Base-by-base conservation (phyloP, 1,140 invertebrate species). In the Calycopis cecrops region DNA sequence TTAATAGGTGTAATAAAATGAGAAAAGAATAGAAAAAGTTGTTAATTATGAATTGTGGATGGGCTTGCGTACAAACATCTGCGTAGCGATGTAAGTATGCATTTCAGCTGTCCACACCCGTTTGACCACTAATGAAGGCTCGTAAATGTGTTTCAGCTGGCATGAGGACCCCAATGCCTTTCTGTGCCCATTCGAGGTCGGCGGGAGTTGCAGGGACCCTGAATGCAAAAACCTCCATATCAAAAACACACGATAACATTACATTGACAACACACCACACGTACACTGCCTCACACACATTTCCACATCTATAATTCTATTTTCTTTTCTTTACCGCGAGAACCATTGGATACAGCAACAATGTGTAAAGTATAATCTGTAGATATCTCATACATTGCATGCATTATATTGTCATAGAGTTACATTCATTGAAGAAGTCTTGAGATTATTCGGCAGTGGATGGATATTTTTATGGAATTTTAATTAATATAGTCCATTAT, bases 221-320 rank as follows among this genome's bases (percentile, higher is more conserved):
- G 79, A 84, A 54, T 88, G 87, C 84, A 85, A 78, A 78, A 86
- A 85, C 69, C 63, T 86, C 47, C 87, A 88, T 62, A 79, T 78
- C 35, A 79, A 79, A 69, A 59, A 60, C 50, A 68, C 68, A 16
- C 64, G 73, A 65, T 79, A 74, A 79, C 77, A 69, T 35, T 54
- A 65, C 60, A 67, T 28, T 55, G n/a, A 38, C 51, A 52, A 28
- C 6, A 28, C 21, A 28, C 6, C 48, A 54, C 62, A 65, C 61
- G 66, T 48, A 65, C 64, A 68, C 54, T 65, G 44, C 52, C 65
- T 60, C 48, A 65, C 54, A 70, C 21, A 63, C 55, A 59, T 11
- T 58, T 52, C 28, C 40, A 50, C 11, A 60, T 57, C 50, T 44
- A 49, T 48, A 49, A 54, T 37, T 21, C 48, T 33, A 48, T 44